Base-by-base conservation (phyloP, 1,140 invertebrate genomes). In the Trypoxylus dichotomus region DNA sequence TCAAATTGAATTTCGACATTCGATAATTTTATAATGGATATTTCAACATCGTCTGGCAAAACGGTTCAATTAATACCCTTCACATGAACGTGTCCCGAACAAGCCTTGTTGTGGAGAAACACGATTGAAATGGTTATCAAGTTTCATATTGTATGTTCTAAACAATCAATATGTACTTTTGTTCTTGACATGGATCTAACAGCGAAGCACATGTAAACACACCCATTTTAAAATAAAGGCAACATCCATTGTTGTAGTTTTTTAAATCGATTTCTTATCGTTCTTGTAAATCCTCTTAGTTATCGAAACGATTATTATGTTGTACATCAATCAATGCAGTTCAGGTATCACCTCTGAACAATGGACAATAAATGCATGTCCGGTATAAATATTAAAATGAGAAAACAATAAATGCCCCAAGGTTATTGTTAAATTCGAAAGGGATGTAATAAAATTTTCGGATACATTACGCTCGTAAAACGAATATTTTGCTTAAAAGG, bases 101-200 rank as follows among this genome's bases (percentile, higher is more conserved):
- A 54, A 54, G 47, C 15, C 7, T 54, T 54, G 2, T 54, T 54
- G 19, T 15, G 47, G n/a, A 54, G 15, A 54, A 54, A 54, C 19
- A 54, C 47, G 47, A 54, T 19, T 19, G 15, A 19, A 54, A 54
- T 19, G n/a, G 47, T 54, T 54, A 54, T 54, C 47, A 54, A 54
- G 19, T 54, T 54, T n/a, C 47, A 19, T n/a, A 54, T 54, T 54
- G 47, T 54, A 54, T n/a, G 15, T 19, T 54, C 15, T 54, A n/a
- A 54, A 54, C 47, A 54, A 54, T 54, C 47, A 54, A 54, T 54
- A 54, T 54, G 47, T 54, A 54, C n/a, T 54, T 54, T 54, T 54
- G 47, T 54, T 54, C 47, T 54, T 54, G 47, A 54, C 47, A 54
- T 54, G 47, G 13, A 1, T 54, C 47, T 54, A 54, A 54, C 47